phyloP scores from a whole-genome alignment of 2,113 vertebrate species.

The Indri indri region DNA sequence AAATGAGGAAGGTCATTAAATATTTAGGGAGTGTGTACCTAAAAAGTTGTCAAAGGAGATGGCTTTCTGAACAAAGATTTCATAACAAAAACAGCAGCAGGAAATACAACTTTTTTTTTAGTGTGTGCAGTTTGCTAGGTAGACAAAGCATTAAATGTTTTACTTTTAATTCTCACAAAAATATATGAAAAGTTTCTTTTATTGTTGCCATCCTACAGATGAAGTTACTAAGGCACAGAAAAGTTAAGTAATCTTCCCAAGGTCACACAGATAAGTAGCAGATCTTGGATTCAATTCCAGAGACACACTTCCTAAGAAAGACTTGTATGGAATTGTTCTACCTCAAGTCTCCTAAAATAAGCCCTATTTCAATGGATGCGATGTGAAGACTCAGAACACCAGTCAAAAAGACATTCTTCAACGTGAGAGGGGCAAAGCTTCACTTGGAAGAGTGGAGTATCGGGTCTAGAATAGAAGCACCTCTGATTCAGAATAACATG shows the following conservation, averaged over 20 bases:
- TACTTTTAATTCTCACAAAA: not conserved
- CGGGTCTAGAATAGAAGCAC: not conserved
- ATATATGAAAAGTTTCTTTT: not conserved
- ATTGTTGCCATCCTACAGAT: not conserved
- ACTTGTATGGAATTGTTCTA: not conserved
- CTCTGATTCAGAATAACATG: not conserved
- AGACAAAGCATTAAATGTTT: not conserved
- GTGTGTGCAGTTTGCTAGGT: accelerated
- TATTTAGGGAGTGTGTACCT: not conserved
- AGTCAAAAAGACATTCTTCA: not conserved
- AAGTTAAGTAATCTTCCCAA: no score
- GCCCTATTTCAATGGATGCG: not conserved
- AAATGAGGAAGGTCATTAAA: not conserved
- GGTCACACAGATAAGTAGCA: no score
- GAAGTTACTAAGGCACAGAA: not conserved
- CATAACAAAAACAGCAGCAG: not conserved
- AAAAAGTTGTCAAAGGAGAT: not conserved
- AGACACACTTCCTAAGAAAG: not conserved
- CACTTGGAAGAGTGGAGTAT: not conserved
- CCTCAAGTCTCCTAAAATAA: not conserved
- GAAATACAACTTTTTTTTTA: not conserved
- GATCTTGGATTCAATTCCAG: not conserved
- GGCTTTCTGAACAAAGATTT: not conserved
- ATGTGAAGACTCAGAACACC: accelerated
- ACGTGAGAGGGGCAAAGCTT: not conserved